Percentiles rank a stretch among this genome's conserved stretches.
phyloP scores from a whole-genome alignment of 2,113 vertebrate species.

The Balaenoptera acutorostrata region DNA sequence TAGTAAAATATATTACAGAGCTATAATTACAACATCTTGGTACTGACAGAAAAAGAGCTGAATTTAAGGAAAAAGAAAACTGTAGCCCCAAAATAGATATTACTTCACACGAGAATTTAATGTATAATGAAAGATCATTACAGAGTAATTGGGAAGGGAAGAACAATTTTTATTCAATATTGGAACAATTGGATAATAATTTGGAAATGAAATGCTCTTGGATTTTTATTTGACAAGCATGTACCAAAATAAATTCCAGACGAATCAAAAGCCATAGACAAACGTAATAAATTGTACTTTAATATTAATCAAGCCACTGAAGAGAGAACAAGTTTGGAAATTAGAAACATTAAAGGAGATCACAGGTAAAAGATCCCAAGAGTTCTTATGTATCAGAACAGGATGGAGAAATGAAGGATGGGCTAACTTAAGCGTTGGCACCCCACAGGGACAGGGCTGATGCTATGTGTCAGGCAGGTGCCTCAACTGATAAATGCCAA shows the following conservation, averaged over 20 bases:
- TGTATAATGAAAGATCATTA: not conserved
- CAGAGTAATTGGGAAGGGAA: not conserved
- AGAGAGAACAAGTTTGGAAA: not conserved
- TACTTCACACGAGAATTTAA: not conserved
- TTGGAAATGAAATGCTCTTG: not conserved
- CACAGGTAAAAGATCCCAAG: not conserved
- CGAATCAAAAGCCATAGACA: not conserved
- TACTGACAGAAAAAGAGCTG: not conserved
- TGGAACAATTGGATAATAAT: not conserved
- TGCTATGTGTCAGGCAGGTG: no score
- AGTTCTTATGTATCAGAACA: not conserved
- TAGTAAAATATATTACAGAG: not conserved
- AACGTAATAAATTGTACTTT: not conserved
- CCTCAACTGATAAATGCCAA: not conserved
- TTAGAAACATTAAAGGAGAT: not conserved
- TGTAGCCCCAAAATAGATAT: not conserved
- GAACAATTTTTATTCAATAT: not conserved
- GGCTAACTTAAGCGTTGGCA: not conserved
- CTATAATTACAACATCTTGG: not conserved
- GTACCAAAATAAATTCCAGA: not conserved
- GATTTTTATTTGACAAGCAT: not conserved
- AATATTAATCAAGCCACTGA: not conserved
- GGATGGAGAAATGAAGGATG: not conserved
- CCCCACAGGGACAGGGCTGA: not conserved
- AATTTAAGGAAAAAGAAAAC: conserved; percentile 24